These are phyloP conservation scores for Drosophila prostipennis DNA, from an alignment of 2,888 invertebrate species.

Conservation along the genomic window DNA sequence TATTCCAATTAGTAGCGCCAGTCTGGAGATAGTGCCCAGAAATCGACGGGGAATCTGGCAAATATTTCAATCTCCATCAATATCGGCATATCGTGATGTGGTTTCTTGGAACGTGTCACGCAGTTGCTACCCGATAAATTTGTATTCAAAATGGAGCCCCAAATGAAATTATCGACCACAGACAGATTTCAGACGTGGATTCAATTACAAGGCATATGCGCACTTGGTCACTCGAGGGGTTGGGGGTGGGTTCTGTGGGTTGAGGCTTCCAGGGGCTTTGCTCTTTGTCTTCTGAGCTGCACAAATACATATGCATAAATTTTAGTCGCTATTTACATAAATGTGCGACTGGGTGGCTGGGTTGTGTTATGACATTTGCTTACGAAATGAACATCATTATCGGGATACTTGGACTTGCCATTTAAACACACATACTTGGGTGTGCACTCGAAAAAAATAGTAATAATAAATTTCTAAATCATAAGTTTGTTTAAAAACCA, in stretches of 20 bases:
- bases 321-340: constrained; percentile 61
- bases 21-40: constrained; percentile 5
- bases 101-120: constrained; percentile 32
- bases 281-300: constrained; percentile 55
- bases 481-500: no score
- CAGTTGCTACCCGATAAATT: constrained; percentile 47
- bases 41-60: constrained; percentile 14
- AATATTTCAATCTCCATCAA: constrained; percentile 32
- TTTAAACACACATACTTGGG: constrained; percentile 3
- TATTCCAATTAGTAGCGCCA: constrained; percentile 36
- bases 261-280: background rate
- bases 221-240: constrained; percentile 49
- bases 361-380: constrained; percentile 70
- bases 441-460: background rate
- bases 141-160: constrained; percentile 70
- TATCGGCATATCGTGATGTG: constrained; percentile 40
- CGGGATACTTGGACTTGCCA: constrained; percentile 40
- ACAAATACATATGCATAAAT: constrained; percentile 64
- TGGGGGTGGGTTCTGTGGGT: background rate
- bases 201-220: constrained; percentile 69
- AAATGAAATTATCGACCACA: constrained; percentile 78
- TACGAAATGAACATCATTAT: constrained; percentile 76
- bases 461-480: no score
- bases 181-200: constrained; percentile 78
- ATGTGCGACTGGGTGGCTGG: constrained; percentile 18